A percentile compares a stretch with the other conserved stretches of the same genome.
These are phyloP conservation scores for Andrena bucephala DNA, from an alignment of 2,888 invertebrate species.

Conservation along the genomic window DNA sequence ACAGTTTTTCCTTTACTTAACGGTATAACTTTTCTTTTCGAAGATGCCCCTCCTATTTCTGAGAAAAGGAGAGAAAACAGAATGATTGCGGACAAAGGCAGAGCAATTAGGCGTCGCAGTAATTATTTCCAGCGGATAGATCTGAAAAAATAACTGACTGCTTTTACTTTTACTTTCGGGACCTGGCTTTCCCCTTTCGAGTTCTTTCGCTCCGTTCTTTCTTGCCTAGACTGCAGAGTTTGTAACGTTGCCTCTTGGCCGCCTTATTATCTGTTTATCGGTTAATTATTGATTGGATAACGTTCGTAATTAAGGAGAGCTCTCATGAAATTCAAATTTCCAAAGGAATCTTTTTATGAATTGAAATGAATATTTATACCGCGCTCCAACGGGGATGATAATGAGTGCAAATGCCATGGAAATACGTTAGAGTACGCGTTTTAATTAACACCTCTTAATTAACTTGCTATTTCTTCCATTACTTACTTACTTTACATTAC, in stretches of 20 bases:
- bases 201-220: constrained; percentile 11
- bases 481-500: too few relatives aligned
- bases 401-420: background rate
- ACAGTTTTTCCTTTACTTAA: background rate
- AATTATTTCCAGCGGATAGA: constrained; percentile 45
- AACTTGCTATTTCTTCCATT: background rate
- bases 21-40: background rate
- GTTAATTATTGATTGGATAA: constrained; percentile 15
- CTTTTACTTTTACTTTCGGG: constrained; percentile 49
- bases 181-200: constrained; percentile 36
- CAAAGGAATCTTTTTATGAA: background rate
- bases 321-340: constrained; percentile 4
- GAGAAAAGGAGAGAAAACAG: background rate
- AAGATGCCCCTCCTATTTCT: background rate
- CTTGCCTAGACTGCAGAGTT: background rate
- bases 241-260: background rate
- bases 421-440: background rate
- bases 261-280: background rate
- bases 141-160: constrained; percentile 22
- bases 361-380: background rate
- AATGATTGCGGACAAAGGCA: background rate
- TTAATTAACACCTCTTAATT: background rate
- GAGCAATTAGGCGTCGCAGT: constrained; percentile 34
- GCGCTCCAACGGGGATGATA: too few relatives aligned
- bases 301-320: background rate